Evolutionary conservation across 2,113 vertebrate species (phyloP), one percentile per base, ranked within the genome.

Genomic region (Anthoscopus minutus): DNA sequence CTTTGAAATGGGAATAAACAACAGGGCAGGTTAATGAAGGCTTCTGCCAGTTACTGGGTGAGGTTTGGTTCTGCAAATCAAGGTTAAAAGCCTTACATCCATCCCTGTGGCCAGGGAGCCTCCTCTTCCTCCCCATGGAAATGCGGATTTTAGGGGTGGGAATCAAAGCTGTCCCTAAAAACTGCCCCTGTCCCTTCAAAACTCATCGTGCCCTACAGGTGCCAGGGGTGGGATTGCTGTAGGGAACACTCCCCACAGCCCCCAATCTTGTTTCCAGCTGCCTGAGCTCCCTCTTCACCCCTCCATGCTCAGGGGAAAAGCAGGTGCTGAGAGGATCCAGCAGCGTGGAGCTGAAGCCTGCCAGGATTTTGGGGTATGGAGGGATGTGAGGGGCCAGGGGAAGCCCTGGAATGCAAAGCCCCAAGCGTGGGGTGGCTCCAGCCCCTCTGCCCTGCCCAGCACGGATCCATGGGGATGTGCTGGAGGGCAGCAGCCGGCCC

Each of bases 1-100:
- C 91, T 96, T 94, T 89, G 62, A 25, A 7, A 80, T 27, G 3
- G 7, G n/a, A 83, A 83, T 83, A 44, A 96, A 74, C 58, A 93
- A 94, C 89, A 77, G 64, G 81, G 60, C 13, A 21, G 90, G 89
- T 88, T 88, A 88, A 80, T n/a, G 56, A 89, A 64, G 78, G 85
- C 50, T 90, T 24, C 66, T 83, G 11, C 10, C 50, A 24, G 78
- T 47, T 19, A 9, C 62, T 6, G 50, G 51, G 67, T 13, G 58
- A 50, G 78, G 64, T 84, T 70, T 16, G 80, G 51, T 31, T 14
- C 35, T 61, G 62, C 0, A 1, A 23, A 19, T 22, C 51, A 2
- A 42, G 54, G 65, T 83, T 30, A 30, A 48, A 81, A 74, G 24
- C 42, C 11, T 4, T 4, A 18, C 4, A 15, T 25, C 27, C 28